phyloP scores from a whole-genome alignment of 2,113 vertebrate species.

The Pachycephala philippinensis region DNA sequence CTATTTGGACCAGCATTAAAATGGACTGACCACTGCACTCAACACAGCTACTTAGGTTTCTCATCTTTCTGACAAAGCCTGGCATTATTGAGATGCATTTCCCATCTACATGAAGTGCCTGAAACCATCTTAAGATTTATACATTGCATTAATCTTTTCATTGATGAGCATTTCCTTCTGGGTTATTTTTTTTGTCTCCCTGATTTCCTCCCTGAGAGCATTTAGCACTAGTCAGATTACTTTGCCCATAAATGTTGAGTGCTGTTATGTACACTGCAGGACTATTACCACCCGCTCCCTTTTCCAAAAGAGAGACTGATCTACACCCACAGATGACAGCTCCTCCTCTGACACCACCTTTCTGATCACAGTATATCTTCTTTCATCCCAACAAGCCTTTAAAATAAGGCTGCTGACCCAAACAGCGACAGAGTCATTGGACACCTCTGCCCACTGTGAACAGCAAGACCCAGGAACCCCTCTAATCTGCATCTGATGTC shows the following conservation, averaged over 20 bases:
- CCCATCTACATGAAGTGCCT: neutral
- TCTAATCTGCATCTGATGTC: neutral
- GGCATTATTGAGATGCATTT: neutral
- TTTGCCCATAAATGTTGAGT: neutral
- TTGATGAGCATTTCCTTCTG: neutral
- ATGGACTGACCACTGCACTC: neutral
- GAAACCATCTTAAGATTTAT: neutral
- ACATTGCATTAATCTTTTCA: neutral
- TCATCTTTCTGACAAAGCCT: neutral
- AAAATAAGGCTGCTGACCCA: neutral
- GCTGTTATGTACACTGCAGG: neutral
- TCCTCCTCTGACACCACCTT: neutral
- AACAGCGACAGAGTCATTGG: fast-evolving
- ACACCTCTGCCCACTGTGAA: neutral
- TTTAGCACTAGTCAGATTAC: neutral
- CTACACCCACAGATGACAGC: neutral
- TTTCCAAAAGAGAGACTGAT: neutral
- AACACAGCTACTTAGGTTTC: neutral
- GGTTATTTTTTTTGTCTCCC: neutral
- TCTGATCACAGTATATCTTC: neutral
- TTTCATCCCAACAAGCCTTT: neutral
- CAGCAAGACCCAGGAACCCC: neutral
- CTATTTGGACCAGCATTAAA: neutral
- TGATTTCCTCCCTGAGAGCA: neutral
- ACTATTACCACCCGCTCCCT: neutral